phyloP scores from a whole-genome alignment of 2,113 vertebrate species.

The Blennius ocellaris region DNA sequence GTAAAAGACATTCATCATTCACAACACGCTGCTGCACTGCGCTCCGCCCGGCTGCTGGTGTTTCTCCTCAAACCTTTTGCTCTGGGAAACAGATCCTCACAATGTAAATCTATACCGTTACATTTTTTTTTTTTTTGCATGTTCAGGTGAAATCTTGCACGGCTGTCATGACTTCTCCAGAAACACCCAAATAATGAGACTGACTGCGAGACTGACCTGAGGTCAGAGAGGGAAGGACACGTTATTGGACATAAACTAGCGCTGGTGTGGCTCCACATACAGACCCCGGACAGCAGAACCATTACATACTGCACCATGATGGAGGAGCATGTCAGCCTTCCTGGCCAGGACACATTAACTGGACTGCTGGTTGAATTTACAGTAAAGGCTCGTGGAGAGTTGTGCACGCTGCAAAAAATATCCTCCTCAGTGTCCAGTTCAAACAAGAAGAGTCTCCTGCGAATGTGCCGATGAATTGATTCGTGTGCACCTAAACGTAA shows the following conservation, averaged over 20 bases:
- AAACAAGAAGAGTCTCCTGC: neutral
- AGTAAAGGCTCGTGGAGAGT: conserved; percentile 58
- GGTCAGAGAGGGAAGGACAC: neutral
- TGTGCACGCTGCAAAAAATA: conserved; percentile 67
- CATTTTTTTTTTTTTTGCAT: neutral
- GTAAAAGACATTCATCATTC: neutral
- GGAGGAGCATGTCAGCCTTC: conserved; percentile 60
- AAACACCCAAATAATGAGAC: neutral
- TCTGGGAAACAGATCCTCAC: conserved; percentile 1
- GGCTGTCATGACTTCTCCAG: neutral
- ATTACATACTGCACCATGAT: conserved; percentile 48
- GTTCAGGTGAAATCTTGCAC: conserved; percentile 9
- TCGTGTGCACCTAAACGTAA: neutral
- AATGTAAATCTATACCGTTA: neutral
- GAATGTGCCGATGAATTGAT: neutral
- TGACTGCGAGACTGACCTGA: neutral
- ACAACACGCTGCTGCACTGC: neutral
- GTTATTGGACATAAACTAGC: conserved; percentile 3
- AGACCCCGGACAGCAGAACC: conserved; percentile 24
- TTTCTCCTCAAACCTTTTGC: neutral
- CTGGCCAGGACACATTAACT: conserved; percentile 69
- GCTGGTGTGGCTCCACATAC: conserved; percentile 31
- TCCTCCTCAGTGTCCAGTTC: conserved; percentile 9
- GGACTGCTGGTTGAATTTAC: conserved; percentile 67
- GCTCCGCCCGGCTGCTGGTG: neutral